phyloP scores from a whole-genome alignment of 2,797 vertebrate species.

The Champsocephalus esox region DNA sequence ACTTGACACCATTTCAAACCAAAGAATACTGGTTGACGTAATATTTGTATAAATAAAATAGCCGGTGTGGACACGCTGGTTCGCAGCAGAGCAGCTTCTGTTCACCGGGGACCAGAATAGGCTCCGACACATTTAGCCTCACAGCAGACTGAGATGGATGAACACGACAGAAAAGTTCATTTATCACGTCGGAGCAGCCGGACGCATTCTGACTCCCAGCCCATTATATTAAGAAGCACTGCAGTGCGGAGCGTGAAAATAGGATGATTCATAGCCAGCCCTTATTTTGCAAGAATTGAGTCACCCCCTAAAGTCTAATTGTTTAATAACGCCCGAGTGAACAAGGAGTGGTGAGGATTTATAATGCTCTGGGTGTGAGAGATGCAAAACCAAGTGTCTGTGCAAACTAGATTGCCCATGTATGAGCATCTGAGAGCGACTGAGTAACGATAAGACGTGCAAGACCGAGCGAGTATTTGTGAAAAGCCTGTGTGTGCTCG shows the following conservation, averaged over 20 bases:
- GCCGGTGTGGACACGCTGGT: not conserved
- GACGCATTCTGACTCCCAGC: slow-evolving; percentile 25
- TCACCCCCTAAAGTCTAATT: slow-evolving; percentile 30
- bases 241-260: slow-evolving; percentile 24
- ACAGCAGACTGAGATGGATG: slow-evolving; percentile 32
- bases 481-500: slow-evolving; percentile 40
- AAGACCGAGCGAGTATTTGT: slow-evolving; percentile 39
- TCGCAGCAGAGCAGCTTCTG: slow-evolving; percentile 20
- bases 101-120: slow-evolving; percentile 8
- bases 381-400: slow-evolving; percentile 24
- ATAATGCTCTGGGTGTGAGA: slow-evolving; percentile 29
- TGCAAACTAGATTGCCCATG: slow-evolving; percentile 10
- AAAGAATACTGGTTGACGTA: not conserved
- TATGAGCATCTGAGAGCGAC: slow-evolving; percentile 25
- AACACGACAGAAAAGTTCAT: slow-evolving; percentile 49
- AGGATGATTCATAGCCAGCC: slow-evolving; percentile 49
- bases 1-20: not conserved
- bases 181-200: slow-evolving; percentile 34
- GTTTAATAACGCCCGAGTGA: slow-evolving; percentile 32
- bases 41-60: slow-evolving; percentile 20
- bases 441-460: slow-evolving; percentile 18
- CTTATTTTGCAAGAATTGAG: slow-evolving; percentile 36
- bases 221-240: slow-evolving; percentile 43
- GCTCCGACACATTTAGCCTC: slow-evolving; percentile 33
- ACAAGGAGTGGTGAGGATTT: slow-evolving; percentile 33